These are phyloP conservation scores for Drosophila barbarae DNA, from an alignment of 2,888 invertebrate species.

Conservation along the genomic window DNA sequence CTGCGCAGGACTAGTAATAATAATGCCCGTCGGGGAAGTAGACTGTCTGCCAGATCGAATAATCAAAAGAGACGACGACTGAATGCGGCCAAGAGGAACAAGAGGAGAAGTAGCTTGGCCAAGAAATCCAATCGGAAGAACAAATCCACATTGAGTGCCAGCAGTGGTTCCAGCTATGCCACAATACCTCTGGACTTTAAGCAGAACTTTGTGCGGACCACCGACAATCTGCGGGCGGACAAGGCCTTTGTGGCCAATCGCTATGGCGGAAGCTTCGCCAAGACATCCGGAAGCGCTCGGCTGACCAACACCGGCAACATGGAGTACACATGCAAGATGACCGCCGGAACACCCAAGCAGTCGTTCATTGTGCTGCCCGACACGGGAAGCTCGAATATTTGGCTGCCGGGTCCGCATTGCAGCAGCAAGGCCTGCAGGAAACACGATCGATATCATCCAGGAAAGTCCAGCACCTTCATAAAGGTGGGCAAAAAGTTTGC, in stretches of 20 bases:
- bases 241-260: constrained; percentile 23
- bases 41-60: constrained; percentile 3
- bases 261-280: constrained; percentile 32
- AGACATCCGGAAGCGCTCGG: constrained; percentile 2
- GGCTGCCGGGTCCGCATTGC: constrained; percentile 30
- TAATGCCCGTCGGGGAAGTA: not conserved
- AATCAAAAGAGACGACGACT: not conserved
- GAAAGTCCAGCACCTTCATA: constrained; percentile 24
- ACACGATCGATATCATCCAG: constrained; percentile 7
- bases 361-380: constrained; percentile 25
- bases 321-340: constrained; percentile 35
- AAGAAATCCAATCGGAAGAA: not conserved
- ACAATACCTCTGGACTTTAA: constrained; percentile 45
- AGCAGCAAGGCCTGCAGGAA: constrained; percentile 21
- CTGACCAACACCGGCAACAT: constrained; percentile 22
- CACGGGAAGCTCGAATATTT: constrained; percentile 35
- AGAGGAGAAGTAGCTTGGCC: not conserved
- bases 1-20: not conserved
- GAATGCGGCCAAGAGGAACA: constrained; percentile 6
- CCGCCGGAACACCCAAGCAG: constrained; percentile 28
- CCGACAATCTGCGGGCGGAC: constrained; percentile 21
- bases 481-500: constrained; percentile 5
- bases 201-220: constrained; percentile 41
- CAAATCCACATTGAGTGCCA: not conserved
- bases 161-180: not conserved